phyloP scores from a whole-genome alignment of 2,113 vertebrate species.

The Trachemys scripta region DNA sequence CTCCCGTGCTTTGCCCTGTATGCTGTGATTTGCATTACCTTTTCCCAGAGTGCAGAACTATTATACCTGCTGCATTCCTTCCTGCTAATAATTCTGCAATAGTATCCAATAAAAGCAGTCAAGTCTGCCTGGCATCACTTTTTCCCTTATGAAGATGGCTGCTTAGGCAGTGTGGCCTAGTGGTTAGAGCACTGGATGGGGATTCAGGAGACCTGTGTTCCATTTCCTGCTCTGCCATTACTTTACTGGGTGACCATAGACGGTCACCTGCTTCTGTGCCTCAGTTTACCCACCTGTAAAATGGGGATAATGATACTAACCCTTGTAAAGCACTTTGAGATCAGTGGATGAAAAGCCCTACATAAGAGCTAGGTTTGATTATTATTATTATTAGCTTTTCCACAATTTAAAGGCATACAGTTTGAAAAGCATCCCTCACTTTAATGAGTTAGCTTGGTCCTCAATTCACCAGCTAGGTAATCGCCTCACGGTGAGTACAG shows the following conservation, averaged over 20 bases:
- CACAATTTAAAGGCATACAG: neutral
- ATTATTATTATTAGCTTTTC: neutral
- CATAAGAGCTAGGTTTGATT: fast-evolving
- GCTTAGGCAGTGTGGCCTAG: neutral
- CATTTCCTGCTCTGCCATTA: neutral
- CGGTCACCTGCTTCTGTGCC: neutral
- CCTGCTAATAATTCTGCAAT: slow-evolving; percentile 34
- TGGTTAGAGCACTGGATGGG: neutral
- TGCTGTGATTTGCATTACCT: neutral
- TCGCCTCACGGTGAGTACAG: neutral
- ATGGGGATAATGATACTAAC: neutral
- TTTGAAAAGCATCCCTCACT: neutral
- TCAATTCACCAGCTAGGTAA: neutral
- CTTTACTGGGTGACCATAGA: neutral
- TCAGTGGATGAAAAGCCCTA: neutral
- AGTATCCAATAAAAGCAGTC: neutral
- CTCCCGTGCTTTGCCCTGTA: too few relatives aligned
- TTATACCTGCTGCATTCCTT: neutral
- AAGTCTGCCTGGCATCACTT: neutral
- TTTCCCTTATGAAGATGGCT: neutral
- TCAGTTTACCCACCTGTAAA: neutral
- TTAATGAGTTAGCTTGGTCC: neutral
- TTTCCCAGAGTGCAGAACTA: neutral
- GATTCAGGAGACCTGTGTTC: neutral
- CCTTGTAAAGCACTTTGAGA: neutral